Evolutionary conservation across 1,140 invertebrate genomes (phyloP), one percentile per base, ranked within the genome.

Genomic region (Odontomachus brunneus): DNA sequence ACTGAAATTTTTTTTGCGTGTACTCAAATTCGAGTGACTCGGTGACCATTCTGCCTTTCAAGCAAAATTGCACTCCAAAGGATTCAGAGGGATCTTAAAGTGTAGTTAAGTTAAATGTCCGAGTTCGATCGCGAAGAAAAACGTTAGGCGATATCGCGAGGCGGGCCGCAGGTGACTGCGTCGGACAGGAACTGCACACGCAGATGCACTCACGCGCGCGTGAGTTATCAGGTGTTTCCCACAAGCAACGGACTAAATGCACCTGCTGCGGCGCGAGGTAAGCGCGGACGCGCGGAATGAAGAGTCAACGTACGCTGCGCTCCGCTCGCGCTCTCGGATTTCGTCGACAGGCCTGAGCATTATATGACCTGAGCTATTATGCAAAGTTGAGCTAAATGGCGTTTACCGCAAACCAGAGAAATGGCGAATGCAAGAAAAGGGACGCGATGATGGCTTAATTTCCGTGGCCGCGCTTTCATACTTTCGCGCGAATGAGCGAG

Each of bases 181-280:
- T 80, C 49, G 57, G 29, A 26, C 65, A 62, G 55, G 53, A 87
- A 66, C 82, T 17, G 17, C 53, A 53, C 22, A 84, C 82, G 49
- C 82, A 76, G 59, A 63, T 76, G 72, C 55, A 59, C 69, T 22
- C 72, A 83, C 48, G 63, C 63, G 63, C 22, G 83, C 66, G 24
- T 73, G 83, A 81, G 84, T 88, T 88, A 88, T 88, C 87, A 88
- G 86, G 80, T 85, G 87, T 88, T 88, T 88, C 80, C 78, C 83
- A 85, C 84, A 82, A 63, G 83, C 86, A 88, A 88, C 87, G 86
- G 86, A 85, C 87, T 84, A 67, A 78, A 74, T 88, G 86, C 87
- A 88, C 87, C 87, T 88, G 87, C 87, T 88, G 82, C 83, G 44
- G 38, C 9, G 38, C 9, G 38, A 51, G 83, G 48, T 82, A 88